phyloP scores from a whole-genome alignment of 2,888 invertebrate species.

The Apodemia duryi region DNA sequence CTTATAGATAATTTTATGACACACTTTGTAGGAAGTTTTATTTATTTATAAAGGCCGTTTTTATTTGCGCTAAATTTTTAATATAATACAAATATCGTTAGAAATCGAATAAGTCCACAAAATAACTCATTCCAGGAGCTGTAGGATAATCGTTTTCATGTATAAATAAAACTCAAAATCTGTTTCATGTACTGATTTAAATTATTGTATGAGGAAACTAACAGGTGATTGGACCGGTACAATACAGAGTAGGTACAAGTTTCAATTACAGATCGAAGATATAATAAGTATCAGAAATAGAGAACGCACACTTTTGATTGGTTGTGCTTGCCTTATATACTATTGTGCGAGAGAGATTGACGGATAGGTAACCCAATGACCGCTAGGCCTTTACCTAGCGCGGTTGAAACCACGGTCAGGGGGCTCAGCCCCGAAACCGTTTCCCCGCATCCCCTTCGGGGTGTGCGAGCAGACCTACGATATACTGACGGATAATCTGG shows the following conservation, averaged over 20 bases:
- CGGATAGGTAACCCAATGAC: too few species aligned
- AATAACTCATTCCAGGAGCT: slow-evolving; percentile 11
- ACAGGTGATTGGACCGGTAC: neutral
- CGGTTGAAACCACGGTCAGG: too few species aligned
- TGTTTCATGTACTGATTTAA: neutral
- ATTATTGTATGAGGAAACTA: neutral
- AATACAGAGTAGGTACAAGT: neutral
- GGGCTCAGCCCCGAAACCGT: too few species aligned
- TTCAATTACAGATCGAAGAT: neutral
- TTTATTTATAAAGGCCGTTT: slow-evolving; percentile 8
- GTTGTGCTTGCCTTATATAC: too few species aligned
- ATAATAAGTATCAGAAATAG: neutral
- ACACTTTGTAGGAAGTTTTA: slow-evolving; percentile 5
- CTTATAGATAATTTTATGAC: slow-evolving; percentile 10
- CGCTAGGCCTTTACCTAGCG: too few species aligned
- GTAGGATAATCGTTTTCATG: slow-evolving; percentile 5
- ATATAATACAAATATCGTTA: slow-evolving; percentile 12
- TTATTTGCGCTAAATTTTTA: slow-evolving; percentile 9
- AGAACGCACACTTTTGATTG: too few species aligned
- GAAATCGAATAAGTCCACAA: slow-evolving; percentile 1
- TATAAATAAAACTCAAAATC: slow-evolving; percentile 12
- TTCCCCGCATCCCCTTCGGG: too few species aligned
- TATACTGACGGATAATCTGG: too few species aligned
- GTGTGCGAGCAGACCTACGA: too few species aligned
- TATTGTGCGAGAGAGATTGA: too few species aligned